A percentile compares a stretch with the other conserved stretches of the same genome.
These are phyloP conservation scores for Holacanthus passer DNA, from an alignment of 2,113 vertebrate species.

Conservation along the genomic window DNA sequence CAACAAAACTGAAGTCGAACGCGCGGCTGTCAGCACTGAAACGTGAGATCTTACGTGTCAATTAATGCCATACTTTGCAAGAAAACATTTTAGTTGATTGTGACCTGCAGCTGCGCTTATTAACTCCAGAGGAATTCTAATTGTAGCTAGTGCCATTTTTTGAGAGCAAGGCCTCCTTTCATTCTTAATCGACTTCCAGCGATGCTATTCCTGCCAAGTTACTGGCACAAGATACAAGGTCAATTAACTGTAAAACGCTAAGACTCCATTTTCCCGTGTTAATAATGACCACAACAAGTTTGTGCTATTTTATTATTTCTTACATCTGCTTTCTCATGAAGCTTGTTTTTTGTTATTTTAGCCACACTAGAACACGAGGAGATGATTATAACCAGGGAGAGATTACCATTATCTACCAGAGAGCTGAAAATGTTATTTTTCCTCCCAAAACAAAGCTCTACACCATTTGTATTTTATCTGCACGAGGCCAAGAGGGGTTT, in stretches of 20 bases:
- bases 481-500: slow-evolving; percentile 50
- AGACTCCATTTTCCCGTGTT: slow-evolving; percentile 10
- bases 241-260: slow-evolving; percentile 62
- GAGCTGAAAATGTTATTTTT: slow-evolving; percentile 51
- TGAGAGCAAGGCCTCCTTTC: slow-evolving; percentile 66
- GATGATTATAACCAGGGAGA: slow-evolving; percentile 44
- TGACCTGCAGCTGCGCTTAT: slow-evolving; percentile 65
- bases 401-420: slow-evolving; percentile 60
- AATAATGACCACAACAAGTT: slow-evolving; percentile 30
- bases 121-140: slow-evolving; percentile 71
- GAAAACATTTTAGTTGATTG: slow-evolving; percentile 65
- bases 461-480: slow-evolving; percentile 54
- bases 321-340: background rate
- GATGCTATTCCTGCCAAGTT: slow-evolving; percentile 64
- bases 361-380: slow-evolving; percentile 12
- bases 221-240: slow-evolving; percentile 54
- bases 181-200: slow-evolving; percentile 67
- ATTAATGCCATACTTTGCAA: slow-evolving; percentile 49
- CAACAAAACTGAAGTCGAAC: slow-evolving; percentile 3
- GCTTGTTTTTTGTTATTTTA: slow-evolving; percentile 11
- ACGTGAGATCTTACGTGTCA: slow-evolving; percentile 26
- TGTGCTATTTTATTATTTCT: background rate
- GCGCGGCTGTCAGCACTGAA: slow-evolving; percentile 18
- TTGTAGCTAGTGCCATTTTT: slow-evolving; percentile 62
- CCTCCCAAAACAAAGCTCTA: slow-evolving; percentile 60